Evolutionary conservation across 2,888 invertebrate species (phyloP).

Genomic region (Drosophila quinaria): DNA sequence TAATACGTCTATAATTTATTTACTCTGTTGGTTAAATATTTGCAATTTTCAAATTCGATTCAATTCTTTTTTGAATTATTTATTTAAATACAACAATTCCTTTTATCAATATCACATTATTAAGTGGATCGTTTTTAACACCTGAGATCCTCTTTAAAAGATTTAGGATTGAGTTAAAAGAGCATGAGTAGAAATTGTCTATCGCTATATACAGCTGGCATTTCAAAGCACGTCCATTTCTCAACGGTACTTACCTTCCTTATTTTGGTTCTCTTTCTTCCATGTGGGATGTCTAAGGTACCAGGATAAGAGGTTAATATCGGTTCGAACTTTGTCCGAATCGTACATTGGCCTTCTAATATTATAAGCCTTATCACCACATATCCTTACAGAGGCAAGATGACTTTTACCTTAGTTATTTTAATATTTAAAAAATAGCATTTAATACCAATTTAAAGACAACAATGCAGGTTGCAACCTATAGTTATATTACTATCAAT

Average conservation of each 20-base stretch:
- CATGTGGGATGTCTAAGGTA: conserved; percentile 93
- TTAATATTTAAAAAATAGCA: conserved; percentile 72
- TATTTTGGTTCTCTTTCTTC: conserved; percentile 69
- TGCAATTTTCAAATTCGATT: neutral
- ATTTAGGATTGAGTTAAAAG: conserved; percentile 20
- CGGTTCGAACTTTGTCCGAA: conserved; percentile 92
- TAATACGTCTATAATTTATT: neutral
- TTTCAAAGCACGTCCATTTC: conserved; percentile 41
- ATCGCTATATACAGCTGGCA: conserved; percentile 60
- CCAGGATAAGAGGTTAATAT: conserved; percentile 94
- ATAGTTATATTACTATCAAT: conserved; percentile 33
- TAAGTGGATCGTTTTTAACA: neutral
- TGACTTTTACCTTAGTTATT: conserved; percentile 90
- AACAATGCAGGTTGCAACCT: conserved; percentile 51
- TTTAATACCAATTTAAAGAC: conserved; percentile 56
- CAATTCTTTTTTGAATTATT: neutral
- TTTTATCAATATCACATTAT: conserved; percentile 8
- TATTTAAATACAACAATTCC: neutral
- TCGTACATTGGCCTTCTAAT: conserved; percentile 90
- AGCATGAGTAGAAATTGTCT: conserved; percentile 37
- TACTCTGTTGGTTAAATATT: neutral
- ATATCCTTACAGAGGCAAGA: conserved; percentile 93
- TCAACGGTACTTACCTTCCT: conserved; percentile 78
- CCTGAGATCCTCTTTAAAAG: neutral
- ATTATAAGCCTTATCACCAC: conserved; percentile 92